A percentile compares a stretch with the other conserved stretches of the same genome.
These are phyloP conservation scores for Amblyjoppa proteus DNA, from an alignment of 2,888 invertebrate genomes.

Conservation along the genomic window DNA sequence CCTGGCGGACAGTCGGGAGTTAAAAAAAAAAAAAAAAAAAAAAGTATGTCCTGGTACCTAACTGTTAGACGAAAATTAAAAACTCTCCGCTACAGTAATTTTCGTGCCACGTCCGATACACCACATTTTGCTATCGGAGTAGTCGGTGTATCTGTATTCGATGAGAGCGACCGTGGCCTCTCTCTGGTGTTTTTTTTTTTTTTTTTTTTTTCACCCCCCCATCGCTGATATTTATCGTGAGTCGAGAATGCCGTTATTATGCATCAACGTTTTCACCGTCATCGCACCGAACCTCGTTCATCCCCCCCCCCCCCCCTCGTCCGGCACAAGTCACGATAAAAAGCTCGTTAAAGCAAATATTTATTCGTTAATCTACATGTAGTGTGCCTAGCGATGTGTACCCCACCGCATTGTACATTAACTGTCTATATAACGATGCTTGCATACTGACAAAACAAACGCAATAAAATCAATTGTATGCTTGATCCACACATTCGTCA, in stretches of 20 bases:
- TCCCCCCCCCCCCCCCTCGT: too few species aligned
- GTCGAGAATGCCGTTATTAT: conserved; percentile 36
- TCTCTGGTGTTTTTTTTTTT: too few species aligned
- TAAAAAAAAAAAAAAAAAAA: too few species aligned
- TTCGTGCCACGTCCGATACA: background rate
- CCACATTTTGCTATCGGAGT: conserved; percentile 16
- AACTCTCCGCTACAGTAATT: background rate
- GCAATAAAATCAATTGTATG: too few species aligned
- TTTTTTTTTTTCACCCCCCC: conserved; percentile 28
- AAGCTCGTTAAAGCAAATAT: conserved; percentile 66
- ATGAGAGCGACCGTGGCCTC: background rate
- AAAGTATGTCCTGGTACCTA: too few species aligned
- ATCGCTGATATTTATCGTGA: conserved; percentile 45
- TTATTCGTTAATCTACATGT: conserved; percentile 52
- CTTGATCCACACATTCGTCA: too few species aligned
- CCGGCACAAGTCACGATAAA: conserved; percentile 29
- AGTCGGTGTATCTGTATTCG: background rate
- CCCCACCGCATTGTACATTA: background rate
- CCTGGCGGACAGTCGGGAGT: too few species aligned
- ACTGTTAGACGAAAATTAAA: background rate
- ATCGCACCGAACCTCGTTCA: background rate
- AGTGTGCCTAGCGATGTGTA: conserved; percentile 12
- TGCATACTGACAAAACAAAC: background rate
- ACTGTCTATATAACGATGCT: background rate
- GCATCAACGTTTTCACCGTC: conserved; percentile 51